These are phyloP conservation scores for Oryzias melastigma DNA, from an alignment of 2,113 vertebrate genomes.

Conservation along the genomic window DNA sequence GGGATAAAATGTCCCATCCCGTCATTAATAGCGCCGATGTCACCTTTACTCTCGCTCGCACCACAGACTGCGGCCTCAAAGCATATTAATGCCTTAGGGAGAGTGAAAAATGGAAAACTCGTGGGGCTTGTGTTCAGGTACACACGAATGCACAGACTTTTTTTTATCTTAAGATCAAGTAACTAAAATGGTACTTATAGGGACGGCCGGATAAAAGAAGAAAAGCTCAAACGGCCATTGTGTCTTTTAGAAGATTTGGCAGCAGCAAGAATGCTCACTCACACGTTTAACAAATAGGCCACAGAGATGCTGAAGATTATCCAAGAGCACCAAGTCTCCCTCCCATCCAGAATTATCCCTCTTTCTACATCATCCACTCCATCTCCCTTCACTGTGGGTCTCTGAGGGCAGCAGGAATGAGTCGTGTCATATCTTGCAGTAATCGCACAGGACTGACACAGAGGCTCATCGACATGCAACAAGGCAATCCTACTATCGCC, in stretches of 20 bases:
- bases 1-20: constrained; percentile 31
- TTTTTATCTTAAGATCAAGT: background rate
- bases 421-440: constrained; percentile 50
- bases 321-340: constrained; percentile 45
- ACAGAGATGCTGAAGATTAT: constrained; percentile 39
- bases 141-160: constrained; percentile 12
- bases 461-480: constrained; percentile 64
- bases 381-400: constrained; percentile 13
- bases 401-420: constrained; percentile 39
- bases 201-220: background rate
- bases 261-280: constrained; percentile 9
- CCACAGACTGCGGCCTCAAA: constrained; percentile 4
- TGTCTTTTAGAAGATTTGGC: constrained; percentile 18
- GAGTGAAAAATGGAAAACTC: background rate
- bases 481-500: constrained; percentile 44
- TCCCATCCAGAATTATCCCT: constrained; percentile 48
- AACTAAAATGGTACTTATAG: constrained; percentile 3
- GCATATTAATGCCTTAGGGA: background rate
- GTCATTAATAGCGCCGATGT: constrained; percentile 27
- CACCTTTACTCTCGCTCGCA: constrained; percentile 21
- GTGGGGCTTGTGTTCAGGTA: background rate
- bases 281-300: constrained; percentile 16
- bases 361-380: constrained; percentile 23
- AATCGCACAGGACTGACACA: constrained; percentile 52
- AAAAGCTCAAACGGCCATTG: constrained; percentile 34